Conservation (phyloP, 2,888 invertebrate genomes). For the Eupithecia exiguata region DNA sequence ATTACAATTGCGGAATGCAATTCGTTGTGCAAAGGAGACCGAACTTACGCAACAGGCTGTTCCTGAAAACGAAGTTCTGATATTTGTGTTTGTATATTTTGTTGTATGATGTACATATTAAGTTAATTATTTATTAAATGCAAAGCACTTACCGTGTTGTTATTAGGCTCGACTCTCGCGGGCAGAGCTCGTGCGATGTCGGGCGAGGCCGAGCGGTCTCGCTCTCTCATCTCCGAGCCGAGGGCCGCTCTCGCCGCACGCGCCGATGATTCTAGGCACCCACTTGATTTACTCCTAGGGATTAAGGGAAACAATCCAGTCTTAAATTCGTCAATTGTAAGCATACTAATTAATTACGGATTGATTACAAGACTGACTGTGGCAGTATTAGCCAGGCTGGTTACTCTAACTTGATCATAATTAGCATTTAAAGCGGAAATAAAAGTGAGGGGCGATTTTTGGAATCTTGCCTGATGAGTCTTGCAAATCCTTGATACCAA, state of each 20-base stretch:
- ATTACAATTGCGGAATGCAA: too few species aligned
- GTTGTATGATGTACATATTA: too few species aligned
- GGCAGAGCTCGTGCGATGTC: conserved; percentile 69
- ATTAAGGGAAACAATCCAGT: background rate
- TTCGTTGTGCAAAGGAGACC: too few species aligned
- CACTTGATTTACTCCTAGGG: conserved; percentile 78
- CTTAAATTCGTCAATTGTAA: background rate
- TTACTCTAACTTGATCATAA: background rate
- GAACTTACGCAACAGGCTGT: too few species aligned
- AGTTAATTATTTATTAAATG: background rate
- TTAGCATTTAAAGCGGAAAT: too few species aligned
- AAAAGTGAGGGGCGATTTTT: too few species aligned
- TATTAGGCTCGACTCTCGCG: conserved; percentile 65
- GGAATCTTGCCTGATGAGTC: too few species aligned
- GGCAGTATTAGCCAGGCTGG: background rate
- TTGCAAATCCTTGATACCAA: too few species aligned
- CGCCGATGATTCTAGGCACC: conserved; percentile 71
- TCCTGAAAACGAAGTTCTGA: background rate
- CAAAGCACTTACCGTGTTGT: conserved; percentile 57
- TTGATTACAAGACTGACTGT: background rate
- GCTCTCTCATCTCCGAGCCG: conserved; percentile 73
- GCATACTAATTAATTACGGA: background rate
- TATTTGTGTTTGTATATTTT: too few species aligned
- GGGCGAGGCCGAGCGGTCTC: conserved; percentile 75
- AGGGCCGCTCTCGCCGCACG: conserved; percentile 69